These are phyloP conservation scores for Anthopleura sola DNA, from an alignment of 64 coral and sea anemone genomes.

Conservation along the genomic window DNA sequence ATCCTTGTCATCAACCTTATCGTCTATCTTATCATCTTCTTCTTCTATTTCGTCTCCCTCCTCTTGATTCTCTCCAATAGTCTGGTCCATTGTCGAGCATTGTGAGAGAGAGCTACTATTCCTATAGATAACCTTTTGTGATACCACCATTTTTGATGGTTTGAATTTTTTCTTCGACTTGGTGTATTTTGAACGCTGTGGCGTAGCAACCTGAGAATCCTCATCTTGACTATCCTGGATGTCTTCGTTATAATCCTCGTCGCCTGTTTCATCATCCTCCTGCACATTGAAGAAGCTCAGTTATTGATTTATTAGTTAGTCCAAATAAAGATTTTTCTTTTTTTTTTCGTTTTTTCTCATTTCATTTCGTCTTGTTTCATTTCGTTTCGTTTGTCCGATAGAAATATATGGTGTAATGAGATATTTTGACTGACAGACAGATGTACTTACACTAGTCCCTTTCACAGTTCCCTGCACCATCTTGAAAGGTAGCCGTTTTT, in stretches of 20 bases:
- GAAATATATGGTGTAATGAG: no score
- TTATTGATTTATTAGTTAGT: background rate
- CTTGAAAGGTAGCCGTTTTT: no score
- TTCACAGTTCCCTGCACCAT: no score
- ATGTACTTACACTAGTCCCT: no score
- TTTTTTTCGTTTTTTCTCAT: no score
- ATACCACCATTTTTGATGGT: slow-evolving; percentile 39
- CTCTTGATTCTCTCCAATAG: background rate
- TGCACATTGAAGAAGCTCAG: background rate
- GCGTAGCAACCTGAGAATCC: background rate
- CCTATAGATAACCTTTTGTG: slow-evolving; percentile 46
- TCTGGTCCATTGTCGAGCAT: background rate
- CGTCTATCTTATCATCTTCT: background rate
- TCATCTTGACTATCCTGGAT: background rate
- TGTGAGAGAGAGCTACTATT: background rate
- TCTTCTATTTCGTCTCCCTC: background rate
- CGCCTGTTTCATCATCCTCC: background rate
- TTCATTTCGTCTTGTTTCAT: no score
- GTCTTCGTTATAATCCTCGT: background rate
- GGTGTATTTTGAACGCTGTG: slow-evolving; percentile 14
- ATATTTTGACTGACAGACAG: no score
- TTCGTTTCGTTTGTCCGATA: no score
- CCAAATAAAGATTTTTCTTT: background rate
- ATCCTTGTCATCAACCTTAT: background rate
- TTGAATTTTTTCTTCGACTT: slow-evolving; percentile 41